Evolutionary conservation across 2,797 vertebrate species (phyloP).

Genomic region (Lates japonicus): DNA sequence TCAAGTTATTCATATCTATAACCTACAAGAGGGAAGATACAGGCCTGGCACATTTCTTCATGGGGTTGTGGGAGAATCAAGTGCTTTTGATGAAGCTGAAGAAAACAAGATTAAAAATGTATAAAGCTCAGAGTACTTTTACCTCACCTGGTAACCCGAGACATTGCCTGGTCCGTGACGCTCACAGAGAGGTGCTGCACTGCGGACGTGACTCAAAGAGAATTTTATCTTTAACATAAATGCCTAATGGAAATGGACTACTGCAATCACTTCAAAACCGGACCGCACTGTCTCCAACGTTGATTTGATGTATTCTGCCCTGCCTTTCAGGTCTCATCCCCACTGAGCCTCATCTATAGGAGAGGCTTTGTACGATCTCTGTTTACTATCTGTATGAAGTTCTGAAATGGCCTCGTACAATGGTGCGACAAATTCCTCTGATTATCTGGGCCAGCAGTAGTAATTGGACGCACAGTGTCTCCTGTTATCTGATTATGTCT

Average conservation of each 20-base stretch:
- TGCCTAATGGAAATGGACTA: conserved; percentile 20
- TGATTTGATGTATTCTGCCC: conserved; percentile 19
- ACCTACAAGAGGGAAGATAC: neutral
- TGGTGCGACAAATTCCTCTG: conserved; percentile 49
- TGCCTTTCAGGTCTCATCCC: neutral
- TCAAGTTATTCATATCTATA: conserved; percentile 13
- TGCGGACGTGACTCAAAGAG: conserved; percentile 48
- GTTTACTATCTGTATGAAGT: conserved; percentile 17
- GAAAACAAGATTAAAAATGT: conserved; percentile 80
- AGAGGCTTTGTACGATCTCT: conserved; percentile 7
- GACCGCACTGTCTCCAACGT: conserved; percentile 1
- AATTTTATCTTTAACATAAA: conserved; percentile 59
- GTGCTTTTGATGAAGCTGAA: conserved; percentile 68
- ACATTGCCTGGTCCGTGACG: conserved; percentile 53
- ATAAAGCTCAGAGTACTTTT: conserved; percentile 66
- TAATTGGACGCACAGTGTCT: conserved; percentile 75
- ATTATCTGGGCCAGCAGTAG: conserved; percentile 44
- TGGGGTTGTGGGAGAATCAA: conserved; percentile 43
- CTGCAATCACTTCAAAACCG: conserved; percentile 15
- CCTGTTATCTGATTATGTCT: conserved; percentile 71
- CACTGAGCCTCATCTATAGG: neutral
- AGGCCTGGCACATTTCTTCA: conserved; percentile 25
- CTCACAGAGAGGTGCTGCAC: conserved; percentile 30
- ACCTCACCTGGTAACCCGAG: conserved; percentile 76
- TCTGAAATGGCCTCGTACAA: conserved; percentile 39